These are phyloP conservation scores for Drosophila demipolita DNA, from an alignment of 2,888 invertebrate genomes.

Conservation along the genomic window DNA sequence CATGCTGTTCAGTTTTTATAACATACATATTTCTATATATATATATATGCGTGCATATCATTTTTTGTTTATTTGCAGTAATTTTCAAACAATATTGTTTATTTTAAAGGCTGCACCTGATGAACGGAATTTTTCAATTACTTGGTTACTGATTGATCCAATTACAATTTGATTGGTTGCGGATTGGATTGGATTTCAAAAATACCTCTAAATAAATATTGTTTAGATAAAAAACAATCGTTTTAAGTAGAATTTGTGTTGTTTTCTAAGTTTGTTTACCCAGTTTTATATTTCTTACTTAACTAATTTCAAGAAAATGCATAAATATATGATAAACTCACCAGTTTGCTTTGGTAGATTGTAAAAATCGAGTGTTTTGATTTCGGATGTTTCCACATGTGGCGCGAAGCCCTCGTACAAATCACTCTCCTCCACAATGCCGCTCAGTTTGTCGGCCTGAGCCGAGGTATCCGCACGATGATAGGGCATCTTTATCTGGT, in stretches of 20 bases:
- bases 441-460: conserved; percentile 89
- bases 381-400: conserved; percentile 92
- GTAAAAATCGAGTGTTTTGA: conserved; percentile 86
- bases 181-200: neutral
- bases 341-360: conserved; percentile 83
- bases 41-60: conserved; percentile 18
- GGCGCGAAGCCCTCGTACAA: conserved; percentile 92
- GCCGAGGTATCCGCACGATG: conserved; percentile 84
- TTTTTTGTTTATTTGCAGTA: conserved; percentile 45
- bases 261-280: neutral
- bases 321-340: conserved; percentile 53
- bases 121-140: conserved; percentile 21
- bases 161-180: neutral
- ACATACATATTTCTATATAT: conserved; percentile 3
- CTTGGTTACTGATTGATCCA: neutral
- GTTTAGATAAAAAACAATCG: neutral
- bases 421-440: conserved; percentile 91
- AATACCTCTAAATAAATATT: neutral
- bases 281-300: neutral
- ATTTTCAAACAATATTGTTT: conserved; percentile 38
- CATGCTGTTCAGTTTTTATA: conserved; percentile 36
- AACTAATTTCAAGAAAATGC: neutral
- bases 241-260: neutral
- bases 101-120: conserved; percentile 14
- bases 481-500: conserved; percentile 82